phyloP scores from a whole-genome alignment of 35 echinoderm and acorn worm species.

The Stichopus chloronotus region DNA sequence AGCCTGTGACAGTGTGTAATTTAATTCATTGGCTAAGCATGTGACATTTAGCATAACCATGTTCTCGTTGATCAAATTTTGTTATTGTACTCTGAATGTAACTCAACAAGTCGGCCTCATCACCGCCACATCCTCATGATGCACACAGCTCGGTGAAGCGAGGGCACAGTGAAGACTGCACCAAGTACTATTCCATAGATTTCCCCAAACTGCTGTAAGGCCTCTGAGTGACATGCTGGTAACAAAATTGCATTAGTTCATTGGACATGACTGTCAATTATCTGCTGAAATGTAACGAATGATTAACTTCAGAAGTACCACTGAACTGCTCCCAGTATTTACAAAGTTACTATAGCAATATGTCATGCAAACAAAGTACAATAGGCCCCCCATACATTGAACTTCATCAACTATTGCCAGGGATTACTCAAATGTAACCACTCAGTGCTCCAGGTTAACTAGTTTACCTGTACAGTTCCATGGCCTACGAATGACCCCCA shows the following conservation, averaged over 20 bases:
- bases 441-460: background rate
- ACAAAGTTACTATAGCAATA: background rate
- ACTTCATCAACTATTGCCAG: background rate
- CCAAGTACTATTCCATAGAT: background rate
- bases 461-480: background rate
- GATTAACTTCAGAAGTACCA: background rate
- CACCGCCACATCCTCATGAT: background rate
- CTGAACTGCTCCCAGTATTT: background rate
- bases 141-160: background rate
- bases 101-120: background rate
- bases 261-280: conserved; percentile 30
- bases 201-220: background rate
- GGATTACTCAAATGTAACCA: background rate
- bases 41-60: background rate
- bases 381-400: background rate
- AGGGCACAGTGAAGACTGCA: background rate
- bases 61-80: background rate
- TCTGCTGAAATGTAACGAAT: background rate
- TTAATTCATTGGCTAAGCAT: too few species aligned
- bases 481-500: too few species aligned
- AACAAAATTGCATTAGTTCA: conserved; percentile 3
- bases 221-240: conserved; percentile 7
- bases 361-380: background rate
- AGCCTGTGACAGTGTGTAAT: too few species aligned
- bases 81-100: background rate